Conservation (phyloP, 2,113 vertebrate species). For the Notothenia rossii region DNA sequence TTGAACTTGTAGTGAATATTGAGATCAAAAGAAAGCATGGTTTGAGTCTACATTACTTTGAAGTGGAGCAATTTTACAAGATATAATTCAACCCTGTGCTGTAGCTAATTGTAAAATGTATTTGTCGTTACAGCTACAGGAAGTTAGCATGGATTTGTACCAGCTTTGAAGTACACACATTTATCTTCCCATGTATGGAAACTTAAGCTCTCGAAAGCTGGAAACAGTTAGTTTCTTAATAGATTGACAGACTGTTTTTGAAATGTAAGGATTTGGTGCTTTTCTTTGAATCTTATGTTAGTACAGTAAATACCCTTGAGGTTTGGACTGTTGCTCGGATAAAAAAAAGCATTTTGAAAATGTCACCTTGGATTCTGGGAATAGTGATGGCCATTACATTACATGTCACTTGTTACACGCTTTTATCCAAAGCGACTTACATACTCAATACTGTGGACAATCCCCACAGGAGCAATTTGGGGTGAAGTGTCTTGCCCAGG, state of each 20-base stretch:
- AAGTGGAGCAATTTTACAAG: too few species aligned
- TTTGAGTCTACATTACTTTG: conserved; percentile 1
- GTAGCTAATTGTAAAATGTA: background rate
- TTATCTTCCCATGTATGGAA: background rate
- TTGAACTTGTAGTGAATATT: conserved; percentile 4
- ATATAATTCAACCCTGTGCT: background rate
- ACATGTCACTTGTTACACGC: too few species aligned
- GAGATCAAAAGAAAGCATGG: background rate
- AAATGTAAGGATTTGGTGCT: background rate
- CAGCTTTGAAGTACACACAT: background rate
- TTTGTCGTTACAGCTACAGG: background rate
- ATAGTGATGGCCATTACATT: background rate
- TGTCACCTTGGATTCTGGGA: background rate
- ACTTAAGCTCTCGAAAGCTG: background rate
- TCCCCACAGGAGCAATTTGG: too few species aligned
- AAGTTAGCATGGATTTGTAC: background rate
- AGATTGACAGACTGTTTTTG: background rate
- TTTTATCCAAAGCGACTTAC: too few species aligned
- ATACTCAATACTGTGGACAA: too few species aligned
- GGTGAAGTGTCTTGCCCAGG: too few species aligned
- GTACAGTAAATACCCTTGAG: background rate
- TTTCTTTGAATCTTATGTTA: background rate
- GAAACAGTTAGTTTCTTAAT: background rate
- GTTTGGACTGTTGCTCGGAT: background rate
- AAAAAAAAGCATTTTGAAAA: background rate